Evolutionary conservation across 2,113 vertebrate species (phyloP).

Genomic region (Pristiophorus japonicus): DNA sequence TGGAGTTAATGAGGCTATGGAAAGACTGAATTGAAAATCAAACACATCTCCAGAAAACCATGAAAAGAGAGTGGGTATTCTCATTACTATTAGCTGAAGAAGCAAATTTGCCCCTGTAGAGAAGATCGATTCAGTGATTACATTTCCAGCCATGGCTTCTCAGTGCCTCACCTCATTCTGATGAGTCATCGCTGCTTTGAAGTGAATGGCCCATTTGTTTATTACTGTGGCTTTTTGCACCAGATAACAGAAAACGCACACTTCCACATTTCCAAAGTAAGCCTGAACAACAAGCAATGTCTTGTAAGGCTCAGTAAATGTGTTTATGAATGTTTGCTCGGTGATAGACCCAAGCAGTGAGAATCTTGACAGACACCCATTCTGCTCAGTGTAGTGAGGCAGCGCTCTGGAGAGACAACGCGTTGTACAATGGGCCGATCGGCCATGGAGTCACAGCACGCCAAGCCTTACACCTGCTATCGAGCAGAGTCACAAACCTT

Average conservation of each 20-base stretch:
- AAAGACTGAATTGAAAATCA: conserved; percentile 2
- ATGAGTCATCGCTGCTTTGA: background rate
- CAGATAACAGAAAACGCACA: background rate
- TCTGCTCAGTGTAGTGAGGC: too few relatives aligned
- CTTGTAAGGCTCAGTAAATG: background rate
- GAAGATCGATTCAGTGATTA: background rate
- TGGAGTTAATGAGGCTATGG: background rate
- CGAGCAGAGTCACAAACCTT: too few relatives aligned
- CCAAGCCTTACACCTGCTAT: too few relatives aligned
- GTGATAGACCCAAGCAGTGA: background rate
- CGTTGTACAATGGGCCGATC: too few relatives aligned
- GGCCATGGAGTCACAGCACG: too few relatives aligned
- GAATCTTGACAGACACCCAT: background rate
- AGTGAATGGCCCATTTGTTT: background rate
- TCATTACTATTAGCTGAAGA: conserved; percentile 8
- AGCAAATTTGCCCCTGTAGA: background rate
- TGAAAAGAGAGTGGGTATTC: background rate
- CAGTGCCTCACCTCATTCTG: background rate
- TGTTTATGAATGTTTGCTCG: background rate
- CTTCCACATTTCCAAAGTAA: background rate
- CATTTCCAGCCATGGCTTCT: background rate
- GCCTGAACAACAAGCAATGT: background rate
- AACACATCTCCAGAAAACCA: background rate
- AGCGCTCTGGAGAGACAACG: background rate
- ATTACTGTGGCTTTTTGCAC: background rate